phyloP scores from a whole-genome alignment of 2,888 invertebrate genomes.

The Hipparchia semele region DNA sequence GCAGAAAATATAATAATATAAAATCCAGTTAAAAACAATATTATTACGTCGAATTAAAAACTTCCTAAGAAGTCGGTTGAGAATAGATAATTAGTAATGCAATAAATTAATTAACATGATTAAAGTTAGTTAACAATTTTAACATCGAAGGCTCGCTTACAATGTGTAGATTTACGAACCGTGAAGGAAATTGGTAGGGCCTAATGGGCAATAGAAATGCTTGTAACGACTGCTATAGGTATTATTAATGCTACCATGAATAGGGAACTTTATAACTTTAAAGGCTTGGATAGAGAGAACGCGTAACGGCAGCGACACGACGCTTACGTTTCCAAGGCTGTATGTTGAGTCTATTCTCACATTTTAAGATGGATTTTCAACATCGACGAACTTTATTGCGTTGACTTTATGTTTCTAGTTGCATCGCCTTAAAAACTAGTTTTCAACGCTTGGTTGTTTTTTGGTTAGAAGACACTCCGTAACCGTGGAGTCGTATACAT shows the following conservation, averaged over 20 bases:
- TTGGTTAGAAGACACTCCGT: too few relatives aligned
- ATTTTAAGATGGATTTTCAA: too few relatives aligned
- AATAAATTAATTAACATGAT: slow-evolving; percentile 20
- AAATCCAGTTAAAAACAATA: background rate
- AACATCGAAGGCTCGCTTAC: slow-evolving; percentile 24
- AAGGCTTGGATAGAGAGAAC: background rate
- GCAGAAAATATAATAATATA: too few relatives aligned
- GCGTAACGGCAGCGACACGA: too few relatives aligned
- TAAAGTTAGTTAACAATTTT: slow-evolving; percentile 18
- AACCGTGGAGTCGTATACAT: too few relatives aligned
- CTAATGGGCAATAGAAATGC: slow-evolving; percentile 51
- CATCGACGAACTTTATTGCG: too few relatives aligned
- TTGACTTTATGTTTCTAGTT: too few relatives aligned
- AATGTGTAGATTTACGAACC: slow-evolving; percentile 59
- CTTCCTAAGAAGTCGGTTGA: background rate
- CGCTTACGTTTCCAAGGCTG: too few relatives aligned
- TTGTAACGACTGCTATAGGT: slow-evolving; percentile 39
- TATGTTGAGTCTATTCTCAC: too few relatives aligned
- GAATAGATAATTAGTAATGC: background rate
- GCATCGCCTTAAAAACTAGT: too few relatives aligned
- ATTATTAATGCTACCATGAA: slow-evolving; percentile 51
- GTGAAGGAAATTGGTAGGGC: slow-evolving; percentile 57
- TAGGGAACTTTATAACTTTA: slow-evolving; percentile 45
- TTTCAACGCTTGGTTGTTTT: too few relatives aligned
- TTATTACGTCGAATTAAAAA: background rate